Evolutionary conservation across 2,888 invertebrate species (phyloP).

Genomic region (Stenurella melanura): DNA sequence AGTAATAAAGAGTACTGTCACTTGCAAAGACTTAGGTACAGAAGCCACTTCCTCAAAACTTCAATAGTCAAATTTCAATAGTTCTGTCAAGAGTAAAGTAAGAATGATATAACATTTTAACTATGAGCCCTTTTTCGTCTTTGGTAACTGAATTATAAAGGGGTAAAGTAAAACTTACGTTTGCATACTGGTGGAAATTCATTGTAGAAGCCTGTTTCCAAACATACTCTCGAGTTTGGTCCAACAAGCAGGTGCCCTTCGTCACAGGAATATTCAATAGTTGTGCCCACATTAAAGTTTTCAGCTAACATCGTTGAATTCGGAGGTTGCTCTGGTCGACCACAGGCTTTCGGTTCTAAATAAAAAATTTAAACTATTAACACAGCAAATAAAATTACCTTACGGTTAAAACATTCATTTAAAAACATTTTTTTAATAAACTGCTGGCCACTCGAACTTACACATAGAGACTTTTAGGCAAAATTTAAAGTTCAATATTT

Average conservation of each 20-base stretch:
- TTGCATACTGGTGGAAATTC: conserved; percentile 96
- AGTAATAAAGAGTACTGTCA: no score
- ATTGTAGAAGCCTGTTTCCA: conserved; percentile 94
- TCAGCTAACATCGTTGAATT: conserved; percentile 91
- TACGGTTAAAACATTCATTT: no score
- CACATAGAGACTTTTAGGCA: no score
- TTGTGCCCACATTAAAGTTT: conserved; percentile 87
- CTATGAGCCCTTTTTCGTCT: no score
- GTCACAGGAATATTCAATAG: conserved; percentile 89
- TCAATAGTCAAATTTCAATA: no score
- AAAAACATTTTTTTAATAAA: no score
- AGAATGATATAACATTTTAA: no score
- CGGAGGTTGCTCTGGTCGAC: conserved; percentile 93
- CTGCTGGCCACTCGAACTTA: no score
- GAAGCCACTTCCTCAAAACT: no score
- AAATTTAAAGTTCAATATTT: no score
- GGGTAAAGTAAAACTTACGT: conserved; percentile 77
- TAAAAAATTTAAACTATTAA: conserved; percentile 16
- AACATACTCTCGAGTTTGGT: conserved; percentile 87
- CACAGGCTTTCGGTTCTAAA: conserved; percentile 91
- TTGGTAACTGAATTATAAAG: neutral
- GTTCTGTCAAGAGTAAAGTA: no score
- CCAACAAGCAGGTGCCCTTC: conserved; percentile 91
- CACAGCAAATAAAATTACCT: neutral
- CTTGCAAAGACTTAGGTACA: no score